phyloP scores from a whole-genome alignment of 1,140 invertebrate genomes.

The Theocolax elegans region DNA sequence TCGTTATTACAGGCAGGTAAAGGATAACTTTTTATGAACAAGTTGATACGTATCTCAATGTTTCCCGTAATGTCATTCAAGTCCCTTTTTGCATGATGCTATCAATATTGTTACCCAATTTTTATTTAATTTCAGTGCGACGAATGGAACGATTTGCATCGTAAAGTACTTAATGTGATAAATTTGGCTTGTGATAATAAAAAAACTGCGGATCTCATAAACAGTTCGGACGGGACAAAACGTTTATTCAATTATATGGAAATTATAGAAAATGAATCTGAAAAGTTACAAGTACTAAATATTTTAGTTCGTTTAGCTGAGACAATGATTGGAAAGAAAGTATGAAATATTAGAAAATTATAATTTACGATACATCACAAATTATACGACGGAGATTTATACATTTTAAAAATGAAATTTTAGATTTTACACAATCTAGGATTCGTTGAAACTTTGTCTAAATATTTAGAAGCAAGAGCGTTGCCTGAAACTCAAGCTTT shows the following conservation, averaged over 20 bases:
- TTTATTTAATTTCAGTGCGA: conserved; percentile 44
- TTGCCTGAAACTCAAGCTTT: conserved; percentile 43
- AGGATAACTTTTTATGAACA: too few relatives aligned
- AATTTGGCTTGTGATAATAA: conserved; percentile 47
- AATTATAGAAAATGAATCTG: neutral
- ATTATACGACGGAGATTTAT: too few relatives aligned
- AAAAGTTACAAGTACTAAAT: conserved; percentile 43
- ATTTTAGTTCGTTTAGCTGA: conserved; percentile 50
- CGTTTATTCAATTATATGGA: conserved; percentile 53
- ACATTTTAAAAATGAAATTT: neutral
- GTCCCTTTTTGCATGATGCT: too few relatives aligned
- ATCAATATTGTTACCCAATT: too few relatives aligned
- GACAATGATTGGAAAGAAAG: conserved; percentile 49
- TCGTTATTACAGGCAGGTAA: too few relatives aligned
- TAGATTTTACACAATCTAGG: neutral
- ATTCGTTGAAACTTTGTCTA: neutral
- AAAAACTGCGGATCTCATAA: conserved; percentile 48
- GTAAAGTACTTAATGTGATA: conserved; percentile 48
- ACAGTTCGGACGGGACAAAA: conserved; percentile 44
- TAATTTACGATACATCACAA: too few relatives aligned
- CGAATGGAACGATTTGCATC: conserved; percentile 55
- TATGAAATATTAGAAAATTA: conserved; percentile 31
- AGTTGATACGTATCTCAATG: too few relatives aligned
- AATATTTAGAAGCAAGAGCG: conserved; percentile 39
- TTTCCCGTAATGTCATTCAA: too few relatives aligned